Evolutionary conservation across 2,797 vertebrate species (phyloP).

Genomic region (Emys orbicularis): DNA sequence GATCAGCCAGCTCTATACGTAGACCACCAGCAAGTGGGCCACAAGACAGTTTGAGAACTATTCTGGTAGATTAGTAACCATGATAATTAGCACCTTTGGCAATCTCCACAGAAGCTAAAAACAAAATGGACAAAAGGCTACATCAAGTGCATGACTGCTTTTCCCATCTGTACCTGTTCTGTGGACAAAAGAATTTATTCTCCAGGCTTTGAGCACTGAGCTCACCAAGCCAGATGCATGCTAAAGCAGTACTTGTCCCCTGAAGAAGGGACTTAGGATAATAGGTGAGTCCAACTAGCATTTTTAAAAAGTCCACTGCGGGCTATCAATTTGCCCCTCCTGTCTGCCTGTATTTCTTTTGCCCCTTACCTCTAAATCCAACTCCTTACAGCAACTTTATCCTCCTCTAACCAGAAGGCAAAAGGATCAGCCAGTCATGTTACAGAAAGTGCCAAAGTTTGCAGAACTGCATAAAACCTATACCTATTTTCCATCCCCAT

Average conservation of each 20-base stretch:
- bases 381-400: not conserved
- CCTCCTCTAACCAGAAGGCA: not conserved
- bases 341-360: not conserved
- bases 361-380: not conserved
- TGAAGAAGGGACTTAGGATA: not conserved
- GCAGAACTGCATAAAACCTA: not conserved
- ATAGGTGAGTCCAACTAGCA: not conserved
- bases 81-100: not conserved
- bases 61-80: not conserved
- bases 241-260: rapidly evolving
- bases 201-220: not conserved
- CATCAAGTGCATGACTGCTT: not conserved
- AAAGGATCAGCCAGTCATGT: not conserved
- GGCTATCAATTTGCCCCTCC: not conserved
- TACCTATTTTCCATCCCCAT: not conserved
- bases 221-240: not conserved
- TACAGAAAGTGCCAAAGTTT: not conserved
- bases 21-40: not conserved
- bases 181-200: not conserved
- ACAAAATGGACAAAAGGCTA: not conserved
- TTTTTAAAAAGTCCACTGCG: not conserved
- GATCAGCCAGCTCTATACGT: not conserved
- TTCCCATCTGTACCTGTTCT: not conserved
- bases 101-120: not conserved
- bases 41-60: not conserved